Evolutionary conservation across 2,888 invertebrate species (phyloP).

Genomic region (Diogma glabrata): DNA sequence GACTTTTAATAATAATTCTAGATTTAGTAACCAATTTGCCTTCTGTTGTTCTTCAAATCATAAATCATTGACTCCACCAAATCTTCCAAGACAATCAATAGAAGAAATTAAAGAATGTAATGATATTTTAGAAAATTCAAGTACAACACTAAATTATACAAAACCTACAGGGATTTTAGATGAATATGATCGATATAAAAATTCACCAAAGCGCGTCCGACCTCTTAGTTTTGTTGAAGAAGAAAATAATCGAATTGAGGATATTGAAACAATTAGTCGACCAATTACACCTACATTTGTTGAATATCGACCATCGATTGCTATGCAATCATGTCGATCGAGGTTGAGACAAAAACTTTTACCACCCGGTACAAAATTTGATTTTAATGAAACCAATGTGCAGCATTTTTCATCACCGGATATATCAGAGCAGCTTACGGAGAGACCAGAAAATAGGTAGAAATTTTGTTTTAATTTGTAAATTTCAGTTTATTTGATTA

Average conservation of each 20-base stretch:
- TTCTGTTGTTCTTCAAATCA: conserved; percentile 34
- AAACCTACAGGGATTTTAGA: conserved; percentile 17
- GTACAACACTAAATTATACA: conserved; percentile 16
- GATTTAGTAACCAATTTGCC: conserved; percentile 35
- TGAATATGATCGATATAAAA: too few species aligned
- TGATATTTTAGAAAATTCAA: conserved; percentile 30
- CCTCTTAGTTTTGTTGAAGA: neutral
- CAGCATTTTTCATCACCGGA: conserved; percentile 37
- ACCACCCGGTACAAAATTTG: conserved; percentile 28
- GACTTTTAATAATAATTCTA: conserved; percentile 27
- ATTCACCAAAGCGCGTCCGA: neutral
- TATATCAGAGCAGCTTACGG: conserved; percentile 20
- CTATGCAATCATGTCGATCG: conserved; percentile 35
- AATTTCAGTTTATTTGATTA: neutral
- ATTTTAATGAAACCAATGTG: conserved; percentile 24
- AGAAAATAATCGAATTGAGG: neutral
- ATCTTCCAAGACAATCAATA: conserved; percentile 16
- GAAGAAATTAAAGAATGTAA: conserved; percentile 27
- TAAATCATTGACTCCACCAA: conserved; percentile 31
- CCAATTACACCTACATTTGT: neutral
- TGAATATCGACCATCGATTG: conserved; percentile 30
- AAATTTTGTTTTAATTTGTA: neutral
- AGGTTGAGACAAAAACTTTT: conserved; percentile 32
- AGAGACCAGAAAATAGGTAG: neutral
- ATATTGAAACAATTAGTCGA: neutral